Conservation (phyloP, 2,797 vertebrate species). For the Pantherophis alleghaniensis region DNA sequence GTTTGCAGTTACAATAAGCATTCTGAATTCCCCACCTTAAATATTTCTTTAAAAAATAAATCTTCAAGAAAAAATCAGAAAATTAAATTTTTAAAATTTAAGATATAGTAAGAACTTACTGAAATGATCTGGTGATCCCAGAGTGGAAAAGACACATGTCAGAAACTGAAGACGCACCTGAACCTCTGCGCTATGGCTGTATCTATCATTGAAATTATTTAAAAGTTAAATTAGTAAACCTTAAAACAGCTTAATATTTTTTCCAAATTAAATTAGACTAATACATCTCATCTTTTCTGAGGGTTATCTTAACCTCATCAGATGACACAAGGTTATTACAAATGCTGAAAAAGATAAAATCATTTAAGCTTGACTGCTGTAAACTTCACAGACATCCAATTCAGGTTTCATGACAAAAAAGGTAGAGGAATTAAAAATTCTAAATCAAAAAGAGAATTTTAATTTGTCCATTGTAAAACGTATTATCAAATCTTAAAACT, state of each 20-base stretch:
- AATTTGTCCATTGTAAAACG: neutral
- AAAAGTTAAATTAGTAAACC: neutral
- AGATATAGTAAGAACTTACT: slow-evolving; percentile 77
- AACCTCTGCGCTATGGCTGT: slow-evolving; percentile 96
- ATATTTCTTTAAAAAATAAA: neutral
- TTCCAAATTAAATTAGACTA: neutral
- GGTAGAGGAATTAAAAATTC: neutral
- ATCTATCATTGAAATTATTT: slow-evolving; percentile 73
- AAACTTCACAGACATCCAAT: neutral
- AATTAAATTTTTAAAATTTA: neutral
- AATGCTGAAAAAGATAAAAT: neutral
- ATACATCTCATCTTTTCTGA: neutral
- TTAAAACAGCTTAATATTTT: neutral
- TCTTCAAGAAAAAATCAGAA: neutral
- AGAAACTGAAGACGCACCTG: slow-evolving; percentile 98
- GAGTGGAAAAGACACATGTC: slow-evolving; percentile 96
- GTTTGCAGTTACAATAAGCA: neutral
- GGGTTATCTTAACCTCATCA: neutral
- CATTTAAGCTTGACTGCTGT: neutral
- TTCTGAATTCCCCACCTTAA: neutral
- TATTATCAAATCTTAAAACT: neutral
- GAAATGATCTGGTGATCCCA: slow-evolving; percentile 98
- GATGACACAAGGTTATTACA: neutral
- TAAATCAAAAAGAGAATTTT: neutral
- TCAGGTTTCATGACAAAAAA: neutral